Evolutionary conservation across 2,113 vertebrate species (phyloP).

Genomic region (Oreotrochilus melanogaster): DNA sequence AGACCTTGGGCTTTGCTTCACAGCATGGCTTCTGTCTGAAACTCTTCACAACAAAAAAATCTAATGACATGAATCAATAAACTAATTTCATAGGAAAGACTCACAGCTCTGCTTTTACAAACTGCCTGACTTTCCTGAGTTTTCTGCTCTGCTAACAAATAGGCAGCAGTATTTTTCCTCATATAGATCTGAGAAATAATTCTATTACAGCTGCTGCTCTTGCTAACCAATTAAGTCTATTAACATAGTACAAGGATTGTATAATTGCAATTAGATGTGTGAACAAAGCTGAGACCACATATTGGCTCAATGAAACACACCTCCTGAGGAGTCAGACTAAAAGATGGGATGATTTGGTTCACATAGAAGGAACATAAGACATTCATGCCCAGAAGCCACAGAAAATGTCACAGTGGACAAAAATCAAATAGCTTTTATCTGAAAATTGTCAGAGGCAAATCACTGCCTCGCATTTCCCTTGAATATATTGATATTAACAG

Average conservation of each 20-base stretch:
- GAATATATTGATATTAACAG: background rate
- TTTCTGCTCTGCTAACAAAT: background rate
- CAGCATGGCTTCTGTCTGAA: background rate
- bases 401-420: background rate
- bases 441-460: background rate
- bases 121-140: background rate
- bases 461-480: background rate
- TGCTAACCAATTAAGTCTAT: conserved; percentile 18
- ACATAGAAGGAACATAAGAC: background rate
- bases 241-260: background rate
- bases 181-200: background rate
- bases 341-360: background rate
- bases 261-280: conserved; percentile 24
- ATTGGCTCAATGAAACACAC: background rate
- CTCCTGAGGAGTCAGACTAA: background rate
- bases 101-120: background rate
- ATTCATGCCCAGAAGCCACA: background rate
- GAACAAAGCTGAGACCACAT: background rate
- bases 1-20: background rate
- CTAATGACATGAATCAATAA: background rate
- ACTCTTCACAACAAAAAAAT: background rate
- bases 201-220: background rate
- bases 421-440: background rate
- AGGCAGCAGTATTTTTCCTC: background rate
- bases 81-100: background rate